A percentile compares a stretch with the other conserved stretches of the same genome.
Conservation (phyloP, 2,888 invertebrate genomes). For the Rhabditoides inermis region DNA sequence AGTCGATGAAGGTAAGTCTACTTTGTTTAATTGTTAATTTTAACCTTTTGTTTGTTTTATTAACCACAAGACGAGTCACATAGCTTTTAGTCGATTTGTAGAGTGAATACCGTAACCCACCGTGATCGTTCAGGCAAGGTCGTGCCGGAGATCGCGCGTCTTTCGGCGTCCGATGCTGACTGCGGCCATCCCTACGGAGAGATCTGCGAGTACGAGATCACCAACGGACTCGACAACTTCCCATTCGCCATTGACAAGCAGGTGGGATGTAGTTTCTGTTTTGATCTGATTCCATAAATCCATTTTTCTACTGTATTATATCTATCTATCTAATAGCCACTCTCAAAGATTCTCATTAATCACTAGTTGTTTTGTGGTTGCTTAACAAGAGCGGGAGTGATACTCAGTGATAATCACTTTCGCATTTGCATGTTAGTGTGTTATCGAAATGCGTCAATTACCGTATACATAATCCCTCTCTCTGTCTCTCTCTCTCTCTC, state of each 20-base stretch:
- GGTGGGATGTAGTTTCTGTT: too few relatives aligned
- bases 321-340: too few relatives aligned
- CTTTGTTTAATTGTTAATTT: not conserved
- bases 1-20: conserved; percentile 71
- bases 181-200: conserved; percentile 89
- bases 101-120: not conserved
- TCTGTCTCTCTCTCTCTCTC: too few relatives aligned
- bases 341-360: too few relatives aligned
- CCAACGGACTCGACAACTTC: conserved; percentile 57
- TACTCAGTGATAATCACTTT: too few relatives aligned
- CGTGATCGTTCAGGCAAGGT: conserved; percentile 53
- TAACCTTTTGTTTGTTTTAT: not conserved
- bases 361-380: too few relatives aligned
- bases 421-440: too few relatives aligned
- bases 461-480: too few relatives aligned
- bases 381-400: too few relatives aligned
- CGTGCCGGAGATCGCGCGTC: conserved; percentile 79
- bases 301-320: too few relatives aligned
- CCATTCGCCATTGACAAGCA: conserved; percentile 49
- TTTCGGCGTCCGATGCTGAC: conserved; percentile 84
- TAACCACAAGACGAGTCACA: not conserved
- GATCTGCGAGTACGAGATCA: conserved; percentile 92
- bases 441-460: too few relatives aligned
- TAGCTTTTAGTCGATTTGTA: not conserved
- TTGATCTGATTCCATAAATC: too few relatives aligned